Evolutionary conservation across 2,888 invertebrate species (phyloP), one percentile per base, ranked within the genome.

Genomic region (Chaetogeoica ovagalla): DNA sequence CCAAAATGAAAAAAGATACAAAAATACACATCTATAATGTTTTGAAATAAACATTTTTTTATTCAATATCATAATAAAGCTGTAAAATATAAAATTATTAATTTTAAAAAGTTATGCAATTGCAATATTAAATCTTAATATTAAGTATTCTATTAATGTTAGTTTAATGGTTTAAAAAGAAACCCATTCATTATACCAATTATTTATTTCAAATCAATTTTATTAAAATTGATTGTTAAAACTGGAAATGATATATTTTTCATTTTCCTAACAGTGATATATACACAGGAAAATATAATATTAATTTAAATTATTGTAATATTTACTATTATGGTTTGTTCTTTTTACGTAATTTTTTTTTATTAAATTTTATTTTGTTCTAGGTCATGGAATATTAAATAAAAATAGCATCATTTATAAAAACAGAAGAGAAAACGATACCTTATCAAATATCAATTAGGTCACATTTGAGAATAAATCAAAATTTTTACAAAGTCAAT

Each of bases 321-420:
- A 71, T 71, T 39, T 71, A n/a, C 4, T 8, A 11, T 4, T 37
- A 71, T 17, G 15, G 11, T 23, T 23, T 19, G 21, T 13, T 68
- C 19, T 17, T 68, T 52, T 68, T 48, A 15, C 13, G 4, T 68
- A 52, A 39, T 66, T 13, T 57, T 37, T 19, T 43, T 21, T 30
- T 55, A 37, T 39, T 21, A 59, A 57, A 48, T 48, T 43, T 43
- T 52, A 30, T 75, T 75, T 43, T 59, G 39, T 68, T 76, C 5
- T 48, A 48, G 59, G 17, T 60, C 48, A 43, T 76, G 30, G 59
- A 43, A 43, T 59, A 5, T 13, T 63, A 17, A 37, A 75, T 43
- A 59, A n/a, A 23, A 48, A 62, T 62, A 1, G 8, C 9, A 7
- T 4, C 19, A 4, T 30, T 39, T 76, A 15, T 68, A 4, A 76